phyloP scores from a whole-genome alignment of 2,797 vertebrate species.

The Anas georgica region DNA sequence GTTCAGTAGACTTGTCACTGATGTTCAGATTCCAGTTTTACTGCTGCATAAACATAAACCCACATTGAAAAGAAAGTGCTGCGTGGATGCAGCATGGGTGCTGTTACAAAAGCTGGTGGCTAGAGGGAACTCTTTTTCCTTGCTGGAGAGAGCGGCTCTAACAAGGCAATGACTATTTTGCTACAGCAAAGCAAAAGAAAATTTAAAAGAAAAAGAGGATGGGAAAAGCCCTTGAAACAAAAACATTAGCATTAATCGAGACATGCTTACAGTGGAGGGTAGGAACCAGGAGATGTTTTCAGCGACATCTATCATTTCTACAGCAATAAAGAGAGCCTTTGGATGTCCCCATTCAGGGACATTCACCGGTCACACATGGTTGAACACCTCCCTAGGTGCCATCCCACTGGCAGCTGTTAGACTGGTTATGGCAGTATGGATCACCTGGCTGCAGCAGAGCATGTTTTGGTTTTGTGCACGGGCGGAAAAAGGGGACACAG shows the following conservation, averaged over 20 bases:
- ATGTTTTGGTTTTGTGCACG: not conserved
- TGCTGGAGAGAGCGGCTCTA: not conserved
- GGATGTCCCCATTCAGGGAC: not conserved
- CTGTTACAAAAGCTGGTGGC: constrained; percentile 49
- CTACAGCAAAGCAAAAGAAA: not conserved
- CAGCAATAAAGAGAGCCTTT: not conserved
- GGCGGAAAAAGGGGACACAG: not conserved
- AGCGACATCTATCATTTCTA: constrained; percentile 31
- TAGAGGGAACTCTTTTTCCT: constrained; percentile 76
- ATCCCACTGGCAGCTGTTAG: not conserved
- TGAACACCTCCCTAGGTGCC: not conserved
- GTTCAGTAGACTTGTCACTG: constrained; percentile 63
- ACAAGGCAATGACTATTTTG: not conserved
- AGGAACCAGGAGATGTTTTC: constrained; percentile 1
- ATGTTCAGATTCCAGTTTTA: constrained; percentile 71
- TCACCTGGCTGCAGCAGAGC: not conserved
- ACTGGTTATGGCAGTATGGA: not conserved
- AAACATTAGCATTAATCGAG: not conserved
- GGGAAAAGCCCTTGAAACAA: constrained; percentile 25
- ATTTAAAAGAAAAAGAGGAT: constrained; percentile 33
- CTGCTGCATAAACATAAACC: constrained; percentile 65
- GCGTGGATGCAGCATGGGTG: not conserved
- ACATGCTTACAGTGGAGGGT: not conserved
- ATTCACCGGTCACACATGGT: not conserved
- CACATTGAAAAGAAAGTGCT: constrained; percentile 25